Conservation (phyloP, 2,797 vertebrate species). For the Liparis tanakae region DNA sequence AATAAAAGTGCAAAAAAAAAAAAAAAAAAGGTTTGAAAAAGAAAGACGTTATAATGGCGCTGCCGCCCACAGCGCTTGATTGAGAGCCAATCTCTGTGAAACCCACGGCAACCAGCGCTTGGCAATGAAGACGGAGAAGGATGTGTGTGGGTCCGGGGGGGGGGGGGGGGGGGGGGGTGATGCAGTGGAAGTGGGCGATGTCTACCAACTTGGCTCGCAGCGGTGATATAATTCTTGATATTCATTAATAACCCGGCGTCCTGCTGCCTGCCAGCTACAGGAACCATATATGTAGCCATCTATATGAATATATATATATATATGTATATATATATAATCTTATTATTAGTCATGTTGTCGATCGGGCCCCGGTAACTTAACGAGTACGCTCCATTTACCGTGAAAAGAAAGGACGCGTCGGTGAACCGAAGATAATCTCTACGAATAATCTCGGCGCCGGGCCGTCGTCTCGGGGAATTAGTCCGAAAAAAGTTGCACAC, state of each 20-base stretch:
- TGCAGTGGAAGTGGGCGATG: neutral
- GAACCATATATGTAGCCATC: too few species aligned
- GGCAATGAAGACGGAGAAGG: conserved; percentile 25
- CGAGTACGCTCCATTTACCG: neutral
- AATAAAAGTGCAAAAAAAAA: too few species aligned
- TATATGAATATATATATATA: too few species aligned
- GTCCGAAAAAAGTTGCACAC: too few species aligned
- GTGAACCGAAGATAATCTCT: too few species aligned
- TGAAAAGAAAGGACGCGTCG: neutral
- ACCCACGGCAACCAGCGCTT: neutral
- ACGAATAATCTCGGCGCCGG: too few species aligned
- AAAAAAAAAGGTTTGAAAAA: neutral
- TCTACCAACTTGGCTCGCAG: neutral
- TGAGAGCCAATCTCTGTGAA: conserved; percentile 52
- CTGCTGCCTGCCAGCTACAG: too few species aligned
- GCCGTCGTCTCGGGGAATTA: too few species aligned
- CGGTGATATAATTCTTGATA: neutral
- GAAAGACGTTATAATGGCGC: conserved; percentile 11
- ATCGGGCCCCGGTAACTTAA: neutral
- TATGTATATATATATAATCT: neutral
- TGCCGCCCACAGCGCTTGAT: conserved; percentile 38
- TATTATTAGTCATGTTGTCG: too few species aligned
- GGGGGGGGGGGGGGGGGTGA: neutral
- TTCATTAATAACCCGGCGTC: neutral
- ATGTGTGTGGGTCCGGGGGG: too few species aligned